These are phyloP conservation scores for Microctonus brassicae DNA, from an alignment of 2,888 invertebrate genomes.

Conservation along the genomic window DNA sequence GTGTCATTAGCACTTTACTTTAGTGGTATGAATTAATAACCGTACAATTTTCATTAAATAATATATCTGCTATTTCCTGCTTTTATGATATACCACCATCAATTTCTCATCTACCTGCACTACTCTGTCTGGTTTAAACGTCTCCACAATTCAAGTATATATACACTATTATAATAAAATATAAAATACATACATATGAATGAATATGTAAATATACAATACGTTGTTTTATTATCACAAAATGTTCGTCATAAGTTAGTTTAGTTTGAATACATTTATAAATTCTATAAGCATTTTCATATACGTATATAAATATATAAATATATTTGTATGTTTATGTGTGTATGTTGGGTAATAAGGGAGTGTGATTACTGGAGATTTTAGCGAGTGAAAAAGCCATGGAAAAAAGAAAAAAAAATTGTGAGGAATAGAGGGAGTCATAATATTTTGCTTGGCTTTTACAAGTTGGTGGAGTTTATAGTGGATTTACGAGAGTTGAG, in stretches of 20 bases:
- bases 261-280: slow-evolving; percentile 24
- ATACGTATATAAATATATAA: neutral
- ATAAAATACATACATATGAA: slow-evolving; percentile 51
- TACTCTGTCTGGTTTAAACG: neutral
- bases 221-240: slow-evolving; percentile 56
- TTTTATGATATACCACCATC: neutral
- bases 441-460: slow-evolving; percentile 48
- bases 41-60: slow-evolving; percentile 1
- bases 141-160: neutral
- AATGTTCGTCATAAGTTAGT: slow-evolving; percentile 51
- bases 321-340: neutral
- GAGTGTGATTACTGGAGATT: slow-evolving; percentile 54
- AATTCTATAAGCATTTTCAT: slow-evolving; percentile 50
- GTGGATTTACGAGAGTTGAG: slow-evolving; percentile 18
- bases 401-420: neutral
- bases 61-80: neutral
- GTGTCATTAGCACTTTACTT: neutral
- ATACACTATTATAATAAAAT: slow-evolving; percentile 4
- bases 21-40: slow-evolving; percentile 3
- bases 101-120: neutral
- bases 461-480: neutral
- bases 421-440: slow-evolving; percentile 8
- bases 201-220: slow-evolving; percentile 49
- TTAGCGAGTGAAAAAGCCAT: neutral
- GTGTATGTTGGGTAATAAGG: slow-evolving; percentile 49